Conservation (phyloP, 1,140 invertebrate species). For the Drosophila saltans region DNA sequence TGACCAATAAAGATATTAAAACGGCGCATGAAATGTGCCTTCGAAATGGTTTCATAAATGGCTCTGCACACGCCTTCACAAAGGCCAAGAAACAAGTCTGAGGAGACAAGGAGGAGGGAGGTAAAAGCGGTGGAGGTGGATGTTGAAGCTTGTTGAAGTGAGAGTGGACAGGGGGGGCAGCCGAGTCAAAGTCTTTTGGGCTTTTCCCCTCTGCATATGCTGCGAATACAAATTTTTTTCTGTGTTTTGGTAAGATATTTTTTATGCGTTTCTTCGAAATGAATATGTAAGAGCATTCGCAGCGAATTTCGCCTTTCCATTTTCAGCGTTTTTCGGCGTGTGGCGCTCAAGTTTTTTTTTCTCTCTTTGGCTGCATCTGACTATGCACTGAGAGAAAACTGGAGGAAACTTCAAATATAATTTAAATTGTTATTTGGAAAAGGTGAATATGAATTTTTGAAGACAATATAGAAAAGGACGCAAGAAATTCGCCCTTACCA, state of each 20-base stretch:
- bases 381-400: not conserved
- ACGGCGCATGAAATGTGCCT: conserved; percentile 76
- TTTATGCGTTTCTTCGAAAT: conserved; percentile 56
- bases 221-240: conserved; percentile 59
- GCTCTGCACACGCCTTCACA: conserved; percentile 52
- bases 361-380: not conserved
- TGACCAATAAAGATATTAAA: conserved; percentile 83
- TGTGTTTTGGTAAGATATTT: conserved; percentile 10
- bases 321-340: conserved; percentile 55
- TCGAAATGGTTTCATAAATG: conserved; percentile 78
- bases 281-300: conserved; percentile 66
- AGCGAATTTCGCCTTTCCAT: conserved; percentile 49
- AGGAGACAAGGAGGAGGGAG: not conserved
- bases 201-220: conserved; percentile 62
- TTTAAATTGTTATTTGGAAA: too few relatives aligned
- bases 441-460: too few relatives aligned
- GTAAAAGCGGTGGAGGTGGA: not conserved
- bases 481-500: too few relatives aligned
- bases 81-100: not conserved
- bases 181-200: conserved; percentile 28
- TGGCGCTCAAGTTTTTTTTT: conserved; percentile 51
- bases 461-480: too few relatives aligned
- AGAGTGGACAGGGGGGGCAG: not conserved
- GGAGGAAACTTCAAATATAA: too few relatives aligned
- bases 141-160: too few relatives aligned